A percentile compares a stretch with the other conserved stretches of the same genome.
phyloP scores from a whole-genome alignment of 2,888 invertebrate genomes.

The Sminthurides aquaticus region DNA sequence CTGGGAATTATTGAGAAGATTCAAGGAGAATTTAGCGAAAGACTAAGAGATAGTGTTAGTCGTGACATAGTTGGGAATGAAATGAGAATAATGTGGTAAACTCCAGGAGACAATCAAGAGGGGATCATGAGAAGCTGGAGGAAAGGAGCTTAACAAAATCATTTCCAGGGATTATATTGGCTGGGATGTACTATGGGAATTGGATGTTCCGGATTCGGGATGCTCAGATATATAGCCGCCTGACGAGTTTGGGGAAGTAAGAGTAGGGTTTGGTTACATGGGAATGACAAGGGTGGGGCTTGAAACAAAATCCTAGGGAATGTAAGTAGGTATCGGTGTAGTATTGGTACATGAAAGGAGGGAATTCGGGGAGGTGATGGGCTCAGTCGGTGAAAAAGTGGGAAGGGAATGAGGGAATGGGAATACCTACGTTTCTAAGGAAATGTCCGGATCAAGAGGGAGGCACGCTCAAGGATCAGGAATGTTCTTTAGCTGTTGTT shows the following conservation, averaged over 20 bases:
- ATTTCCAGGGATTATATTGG: neutral
- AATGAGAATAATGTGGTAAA: conserved; percentile 2
- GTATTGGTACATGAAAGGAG: neutral
- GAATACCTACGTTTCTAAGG: too few species aligned
- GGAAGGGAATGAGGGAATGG: too few species aligned
- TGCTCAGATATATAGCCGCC: too few species aligned
- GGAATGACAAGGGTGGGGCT: neutral
- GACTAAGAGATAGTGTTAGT: neutral
- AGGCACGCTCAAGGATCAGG: too few species aligned
- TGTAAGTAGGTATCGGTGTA: too few species aligned
- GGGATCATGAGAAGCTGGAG: neutral
- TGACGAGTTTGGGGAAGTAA: too few species aligned
- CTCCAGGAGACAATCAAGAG: conserved; percentile 1
- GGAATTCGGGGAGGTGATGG: too few species aligned
- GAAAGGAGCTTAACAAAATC: conserved; percentile 9
- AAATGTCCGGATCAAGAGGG: too few species aligned
- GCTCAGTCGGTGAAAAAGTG: too few species aligned
- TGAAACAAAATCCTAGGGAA: neutral
- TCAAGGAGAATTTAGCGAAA: neutral
- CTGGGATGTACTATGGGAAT: neutral
- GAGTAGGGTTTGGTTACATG: neutral
- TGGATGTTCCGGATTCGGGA: neutral
- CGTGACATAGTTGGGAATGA: neutral
- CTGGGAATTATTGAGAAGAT: neutral
- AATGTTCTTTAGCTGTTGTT: too few species aligned